These are phyloP conservation scores for Corythornis cristatus DNA, from an alignment of 2,113 vertebrate genomes.

Conservation along the genomic window DNA sequence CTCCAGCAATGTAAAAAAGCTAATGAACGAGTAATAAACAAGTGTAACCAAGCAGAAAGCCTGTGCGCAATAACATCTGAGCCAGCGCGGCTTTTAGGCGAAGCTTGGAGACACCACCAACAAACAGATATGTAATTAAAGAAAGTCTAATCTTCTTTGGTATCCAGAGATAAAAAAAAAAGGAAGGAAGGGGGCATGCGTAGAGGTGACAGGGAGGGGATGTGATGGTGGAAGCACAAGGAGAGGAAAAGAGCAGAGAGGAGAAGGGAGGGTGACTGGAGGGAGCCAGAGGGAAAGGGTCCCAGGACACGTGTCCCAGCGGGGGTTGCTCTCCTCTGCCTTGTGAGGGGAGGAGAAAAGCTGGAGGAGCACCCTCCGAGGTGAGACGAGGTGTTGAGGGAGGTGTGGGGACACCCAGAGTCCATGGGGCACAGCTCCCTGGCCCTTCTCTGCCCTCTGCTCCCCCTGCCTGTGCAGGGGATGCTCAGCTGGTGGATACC, in stretches of 20 bases:
- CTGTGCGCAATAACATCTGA: slow-evolving; percentile 9
- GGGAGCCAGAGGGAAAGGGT: not conserved
- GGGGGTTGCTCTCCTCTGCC: not conserved
- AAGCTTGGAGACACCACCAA: not conserved
- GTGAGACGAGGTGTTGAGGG: accelerated
- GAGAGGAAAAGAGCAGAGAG: not conserved
- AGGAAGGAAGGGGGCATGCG: accelerated
- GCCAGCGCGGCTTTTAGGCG: not conserved
- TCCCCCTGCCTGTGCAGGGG: not conserved
- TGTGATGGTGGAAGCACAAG: not conserved
- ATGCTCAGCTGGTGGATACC: not conserved
- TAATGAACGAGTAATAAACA: slow-evolving; percentile 67
- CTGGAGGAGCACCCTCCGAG: not conserved
- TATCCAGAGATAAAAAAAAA: slow-evolving; percentile 7
- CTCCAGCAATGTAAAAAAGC: slow-evolving; percentile 58
- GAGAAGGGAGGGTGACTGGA: not conserved
- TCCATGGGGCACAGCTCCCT: not conserved
- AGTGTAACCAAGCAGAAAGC: slow-evolving; percentile 67
- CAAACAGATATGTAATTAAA: slow-evolving; percentile 7
- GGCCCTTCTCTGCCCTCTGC: not conserved
- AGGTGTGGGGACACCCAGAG: not conserved
- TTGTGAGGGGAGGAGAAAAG: not conserved
- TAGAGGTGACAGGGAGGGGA: not conserved
- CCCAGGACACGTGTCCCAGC: accelerated
- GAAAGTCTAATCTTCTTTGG: slow-evolving; percentile 8